Conservation (phyloP, 2,113 vertebrate species). For the Sceloporus undulatus region DNA sequence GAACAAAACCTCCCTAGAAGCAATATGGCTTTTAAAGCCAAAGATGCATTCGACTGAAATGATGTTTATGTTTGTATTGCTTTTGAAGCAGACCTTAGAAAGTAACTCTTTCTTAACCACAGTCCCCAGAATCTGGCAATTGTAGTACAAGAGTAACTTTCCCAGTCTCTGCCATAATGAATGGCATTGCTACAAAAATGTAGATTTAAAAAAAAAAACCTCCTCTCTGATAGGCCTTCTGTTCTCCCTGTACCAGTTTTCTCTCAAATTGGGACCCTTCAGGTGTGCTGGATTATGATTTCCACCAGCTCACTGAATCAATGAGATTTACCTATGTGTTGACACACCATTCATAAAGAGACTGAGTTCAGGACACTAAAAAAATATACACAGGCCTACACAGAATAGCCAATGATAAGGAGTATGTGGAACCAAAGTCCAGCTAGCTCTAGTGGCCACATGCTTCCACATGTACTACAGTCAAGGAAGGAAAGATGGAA, state of each 20-base stretch:
- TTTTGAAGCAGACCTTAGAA: neutral
- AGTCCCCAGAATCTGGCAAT: neutral
- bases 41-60: neutral
- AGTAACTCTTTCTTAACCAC: neutral
- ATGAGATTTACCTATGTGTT: no score
- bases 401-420: no score
- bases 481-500: no score
- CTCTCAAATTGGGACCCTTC: neutral
- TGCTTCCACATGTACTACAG: no score
- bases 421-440: no score
- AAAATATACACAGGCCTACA: no score
- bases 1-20: neutral
- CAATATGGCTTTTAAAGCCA: neutral
- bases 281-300: neutral
- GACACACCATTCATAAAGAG: no score
- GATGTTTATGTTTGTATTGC: neutral
- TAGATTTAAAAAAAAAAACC: neutral
- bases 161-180: neutral
- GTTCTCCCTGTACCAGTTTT: neutral
- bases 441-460: no score
- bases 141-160: neutral
- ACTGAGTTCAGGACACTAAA: no score
- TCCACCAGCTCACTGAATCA: no score
- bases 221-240: neutral
- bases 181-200: neutral